Evolutionary conservation across 2,113 vertebrate genomes (phyloP).

Genomic region (Pachycephala philippinensis): DNA sequence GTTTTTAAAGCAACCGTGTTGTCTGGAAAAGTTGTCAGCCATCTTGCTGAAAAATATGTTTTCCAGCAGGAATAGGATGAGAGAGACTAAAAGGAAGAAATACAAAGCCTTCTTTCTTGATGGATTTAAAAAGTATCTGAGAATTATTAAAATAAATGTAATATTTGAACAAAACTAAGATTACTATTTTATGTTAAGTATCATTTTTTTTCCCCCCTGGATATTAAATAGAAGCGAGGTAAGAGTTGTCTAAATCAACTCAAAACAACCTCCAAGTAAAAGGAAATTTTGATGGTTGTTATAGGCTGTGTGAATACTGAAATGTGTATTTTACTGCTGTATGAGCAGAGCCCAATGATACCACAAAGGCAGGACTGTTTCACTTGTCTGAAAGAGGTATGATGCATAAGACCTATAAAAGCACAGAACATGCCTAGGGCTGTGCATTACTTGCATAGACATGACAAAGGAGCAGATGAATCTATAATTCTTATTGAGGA

Average conservation of each 20-base stretch:
- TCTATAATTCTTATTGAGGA: background rate
- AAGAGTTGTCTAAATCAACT: background rate
- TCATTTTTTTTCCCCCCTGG: fast-evolving
- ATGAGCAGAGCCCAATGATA: background rate
- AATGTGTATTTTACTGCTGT: background rate
- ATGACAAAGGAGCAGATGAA: background rate
- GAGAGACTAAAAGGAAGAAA: background rate
- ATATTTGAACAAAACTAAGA: background rate
- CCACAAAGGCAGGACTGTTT: background rate
- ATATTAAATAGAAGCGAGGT: background rate
- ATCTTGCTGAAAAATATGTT: slow-evolving; percentile 9
- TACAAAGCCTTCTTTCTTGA: background rate
- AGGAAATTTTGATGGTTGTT: background rate
- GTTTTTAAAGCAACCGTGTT: background rate
- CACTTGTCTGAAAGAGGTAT: background rate
- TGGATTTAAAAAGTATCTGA: background rate
- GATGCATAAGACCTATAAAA: background rate
- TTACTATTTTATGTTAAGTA: background rate
- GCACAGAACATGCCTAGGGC: background rate
- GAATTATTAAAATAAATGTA: background rate
- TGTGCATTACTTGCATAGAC: background rate
- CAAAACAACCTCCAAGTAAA: background rate
- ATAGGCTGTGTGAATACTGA: background rate
- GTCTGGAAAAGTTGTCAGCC: background rate
- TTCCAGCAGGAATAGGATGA: background rate